Conservation (phyloP, 2,113 vertebrate genomes). For the Thamnophis sirtalis region DNA sequence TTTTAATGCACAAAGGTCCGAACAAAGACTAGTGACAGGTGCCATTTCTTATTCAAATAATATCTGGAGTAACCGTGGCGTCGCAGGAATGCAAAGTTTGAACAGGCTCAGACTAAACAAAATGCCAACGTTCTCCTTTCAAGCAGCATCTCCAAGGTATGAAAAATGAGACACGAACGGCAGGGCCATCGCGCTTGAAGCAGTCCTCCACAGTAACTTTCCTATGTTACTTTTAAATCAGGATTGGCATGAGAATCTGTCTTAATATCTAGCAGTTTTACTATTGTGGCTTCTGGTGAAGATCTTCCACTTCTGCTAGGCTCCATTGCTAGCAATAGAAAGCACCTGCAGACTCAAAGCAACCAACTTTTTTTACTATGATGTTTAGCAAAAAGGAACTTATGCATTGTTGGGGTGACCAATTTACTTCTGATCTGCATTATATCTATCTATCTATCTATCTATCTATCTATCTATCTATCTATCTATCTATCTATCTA, state of each 20-base stretch:
- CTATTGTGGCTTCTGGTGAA: background rate
- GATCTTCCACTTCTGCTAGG: background rate
- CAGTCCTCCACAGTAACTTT: background rate
- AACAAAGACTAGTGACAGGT: conserved; percentile 68
- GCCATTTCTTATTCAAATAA: conserved; percentile 71
- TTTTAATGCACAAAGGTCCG: conserved; percentile 64
- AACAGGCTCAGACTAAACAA: conserved; percentile 66
- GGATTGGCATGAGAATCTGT: background rate
- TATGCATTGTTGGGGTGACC: background rate
- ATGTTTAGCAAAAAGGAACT: background rate
- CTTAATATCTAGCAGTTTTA: background rate
- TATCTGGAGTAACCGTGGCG: conserved; percentile 54
- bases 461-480: too few relatives aligned
- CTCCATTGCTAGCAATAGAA: background rate
- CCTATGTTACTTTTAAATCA: background rate
- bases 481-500: too few relatives aligned
- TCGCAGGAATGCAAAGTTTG: conserved; percentile 66
- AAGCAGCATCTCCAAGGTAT: conserved; percentile 57
- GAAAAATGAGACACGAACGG: conserved; percentile 48
- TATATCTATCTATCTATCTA: too few relatives aligned
- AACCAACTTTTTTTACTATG: too few relatives aligned
- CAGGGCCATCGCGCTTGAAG: background rate
- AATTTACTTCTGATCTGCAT: background rate
- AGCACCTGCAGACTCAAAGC: background rate
- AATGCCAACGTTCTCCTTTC: conserved; percentile 52